These are phyloP conservation scores for Thinocorus orbignyianus DNA, from an alignment of 2,113 vertebrate species.

Conservation along the genomic window DNA sequence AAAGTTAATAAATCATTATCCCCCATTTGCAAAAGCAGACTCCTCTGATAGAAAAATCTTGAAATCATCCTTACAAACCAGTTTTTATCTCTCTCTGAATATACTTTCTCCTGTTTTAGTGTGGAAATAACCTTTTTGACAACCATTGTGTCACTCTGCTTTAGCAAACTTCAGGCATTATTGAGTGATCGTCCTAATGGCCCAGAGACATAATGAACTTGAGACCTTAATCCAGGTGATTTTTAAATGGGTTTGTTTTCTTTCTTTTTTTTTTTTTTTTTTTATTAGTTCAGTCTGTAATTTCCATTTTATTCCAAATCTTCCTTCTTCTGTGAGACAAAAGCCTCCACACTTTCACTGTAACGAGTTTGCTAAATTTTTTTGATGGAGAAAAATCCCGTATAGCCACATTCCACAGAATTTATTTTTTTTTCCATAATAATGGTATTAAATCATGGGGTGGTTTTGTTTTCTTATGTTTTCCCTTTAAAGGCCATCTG, in stretches of 20 bases:
- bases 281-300: not conserved
- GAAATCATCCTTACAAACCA: not conserved
- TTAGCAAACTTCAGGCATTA: not conserved
- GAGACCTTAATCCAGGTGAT: not conserved
- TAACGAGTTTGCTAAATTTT: not conserved
- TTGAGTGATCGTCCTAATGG: not conserved
- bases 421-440: not conserved
- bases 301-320: not conserved
- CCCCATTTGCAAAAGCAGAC: not conserved
- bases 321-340: not conserved
- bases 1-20: not conserved
- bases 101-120: not conserved
- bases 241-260: not conserved
- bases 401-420: not conserved
- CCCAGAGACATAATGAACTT: not conserved
- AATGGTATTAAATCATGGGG: not conserved
- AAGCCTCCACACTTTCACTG: not conserved
- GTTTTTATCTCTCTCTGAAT: not conserved
- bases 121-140: not conserved
- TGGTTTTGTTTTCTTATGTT: not conserved
- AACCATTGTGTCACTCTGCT: not conserved
- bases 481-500: not conserved
- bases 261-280: not conserved
- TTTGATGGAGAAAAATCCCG: not conserved
- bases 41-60: not conserved